These are phyloP conservation scores for Dasyprocta punctata DNA, from an alignment of 2,113 vertebrate genomes.

Conservation along the genomic window DNA sequence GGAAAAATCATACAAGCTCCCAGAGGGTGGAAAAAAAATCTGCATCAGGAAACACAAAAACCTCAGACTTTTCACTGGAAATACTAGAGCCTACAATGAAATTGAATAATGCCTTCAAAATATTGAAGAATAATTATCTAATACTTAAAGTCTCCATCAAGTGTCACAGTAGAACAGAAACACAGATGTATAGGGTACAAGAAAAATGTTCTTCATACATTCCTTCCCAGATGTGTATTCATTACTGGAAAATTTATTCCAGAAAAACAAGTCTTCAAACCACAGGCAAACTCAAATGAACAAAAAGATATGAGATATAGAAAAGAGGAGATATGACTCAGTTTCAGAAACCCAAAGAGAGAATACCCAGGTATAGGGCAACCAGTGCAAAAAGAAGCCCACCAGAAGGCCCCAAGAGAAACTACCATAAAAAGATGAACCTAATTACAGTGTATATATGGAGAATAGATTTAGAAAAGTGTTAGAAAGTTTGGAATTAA, in stretches of 20 bases:
- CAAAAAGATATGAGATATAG: not conserved
- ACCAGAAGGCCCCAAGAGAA: not conserved
- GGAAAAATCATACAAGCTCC: not conserved
- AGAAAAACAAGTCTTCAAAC: not conserved
- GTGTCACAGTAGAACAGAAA: not conserved
- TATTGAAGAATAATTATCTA: not conserved
- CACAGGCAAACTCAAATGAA: not conserved
- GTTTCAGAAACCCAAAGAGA: not conserved
- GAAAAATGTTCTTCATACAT: not conserved
- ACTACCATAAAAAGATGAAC: not conserved
- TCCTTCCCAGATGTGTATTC: not conserved
- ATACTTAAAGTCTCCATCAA: not conserved
- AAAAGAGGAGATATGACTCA: not conserved
- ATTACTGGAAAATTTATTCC: not conserved
- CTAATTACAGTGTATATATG: not conserved
- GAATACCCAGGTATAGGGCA: not conserved
- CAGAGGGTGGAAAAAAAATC: not conserved
- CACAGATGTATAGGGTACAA: not conserved
- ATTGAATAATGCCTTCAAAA: not conserved
- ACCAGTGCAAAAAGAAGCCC: not conserved
- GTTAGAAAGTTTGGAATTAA: not conserved
- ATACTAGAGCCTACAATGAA: conserved; percentile 22
- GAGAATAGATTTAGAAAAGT: not conserved
- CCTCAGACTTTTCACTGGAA: not conserved
- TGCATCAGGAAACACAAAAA: not conserved